Evolutionary conservation across 2,113 vertebrate genomes (phyloP).

Genomic region (Puffinus mauretanicus): DNA sequence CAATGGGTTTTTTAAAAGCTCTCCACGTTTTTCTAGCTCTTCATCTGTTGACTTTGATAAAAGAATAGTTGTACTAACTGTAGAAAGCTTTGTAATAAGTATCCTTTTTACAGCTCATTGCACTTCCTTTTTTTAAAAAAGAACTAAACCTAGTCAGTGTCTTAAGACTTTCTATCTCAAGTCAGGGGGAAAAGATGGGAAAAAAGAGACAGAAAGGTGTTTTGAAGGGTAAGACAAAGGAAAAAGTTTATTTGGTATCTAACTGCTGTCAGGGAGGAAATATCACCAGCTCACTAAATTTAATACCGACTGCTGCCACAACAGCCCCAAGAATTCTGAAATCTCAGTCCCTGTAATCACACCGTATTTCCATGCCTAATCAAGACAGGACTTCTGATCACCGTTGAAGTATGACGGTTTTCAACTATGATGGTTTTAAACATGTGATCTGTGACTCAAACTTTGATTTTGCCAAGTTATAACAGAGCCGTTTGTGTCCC

Average conservation of each 20-base stretch:
- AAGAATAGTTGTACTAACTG: not conserved
- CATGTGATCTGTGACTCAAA: fast-evolving
- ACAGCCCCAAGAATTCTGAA: not conserved
- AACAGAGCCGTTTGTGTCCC: not conserved
- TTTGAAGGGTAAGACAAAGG: not conserved
- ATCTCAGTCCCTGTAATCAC: not conserved
- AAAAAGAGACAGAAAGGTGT: not conserved
- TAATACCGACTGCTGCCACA: not conserved
- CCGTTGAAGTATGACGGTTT: not conserved
- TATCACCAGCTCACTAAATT: not conserved
- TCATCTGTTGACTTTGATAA: not conserved
- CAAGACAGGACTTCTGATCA: not conserved
- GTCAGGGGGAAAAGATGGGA: fast-evolving
- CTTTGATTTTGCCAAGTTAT: not conserved
- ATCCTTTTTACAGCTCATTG: not conserved
- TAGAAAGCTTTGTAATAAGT: not conserved
- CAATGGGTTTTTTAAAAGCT: not conserved
- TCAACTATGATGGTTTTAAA: not conserved
- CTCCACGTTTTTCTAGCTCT: not conserved
- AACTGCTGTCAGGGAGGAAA: not conserved
- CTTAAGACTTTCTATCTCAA: not conserved
- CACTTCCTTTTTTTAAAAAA: not conserved
- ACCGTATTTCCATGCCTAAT: not conserved
- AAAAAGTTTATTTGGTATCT: not conserved
- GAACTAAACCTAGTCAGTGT: not conserved